These are phyloP conservation scores for Lepidurus couesii DNA, from an alignment of 1,140 invertebrate species.

Conservation along the genomic window DNA sequence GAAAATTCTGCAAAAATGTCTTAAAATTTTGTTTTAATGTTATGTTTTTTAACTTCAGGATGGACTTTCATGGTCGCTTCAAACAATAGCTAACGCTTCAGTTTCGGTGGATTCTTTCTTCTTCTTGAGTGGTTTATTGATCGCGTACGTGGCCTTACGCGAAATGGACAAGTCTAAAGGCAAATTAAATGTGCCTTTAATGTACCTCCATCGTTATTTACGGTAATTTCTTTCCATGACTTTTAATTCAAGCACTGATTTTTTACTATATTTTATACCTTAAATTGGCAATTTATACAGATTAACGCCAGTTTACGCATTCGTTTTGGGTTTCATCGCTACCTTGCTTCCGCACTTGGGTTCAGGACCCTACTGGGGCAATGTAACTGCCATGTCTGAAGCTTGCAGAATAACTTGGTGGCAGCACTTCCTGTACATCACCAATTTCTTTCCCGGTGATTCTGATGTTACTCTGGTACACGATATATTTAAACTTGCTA, in stretches of 20 bases:
- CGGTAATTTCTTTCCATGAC: slow-evolving; percentile 46
- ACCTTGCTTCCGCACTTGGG: slow-evolving; percentile 57
- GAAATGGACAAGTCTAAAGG: slow-evolving; percentile 27
- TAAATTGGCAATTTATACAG: slow-evolving; percentile 45
- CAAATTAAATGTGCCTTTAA: slow-evolving; percentile 34
- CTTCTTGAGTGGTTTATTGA: slow-evolving; percentile 26
- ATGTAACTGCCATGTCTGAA: not conserved
- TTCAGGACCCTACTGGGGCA: not conserved
- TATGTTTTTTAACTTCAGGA: not conserved
- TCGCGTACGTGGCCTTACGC: slow-evolving; percentile 16
- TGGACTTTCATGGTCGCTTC: slow-evolving; percentile 11
- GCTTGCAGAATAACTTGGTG: not conserved
- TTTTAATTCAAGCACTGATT: slow-evolving; percentile 49
- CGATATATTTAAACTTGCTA: no score
- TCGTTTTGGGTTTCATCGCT: slow-evolving; percentile 68
- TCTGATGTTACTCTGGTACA: not conserved
- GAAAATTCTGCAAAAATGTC: not conserved
- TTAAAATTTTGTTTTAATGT: slow-evolving; percentile 57
- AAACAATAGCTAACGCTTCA: not conserved
- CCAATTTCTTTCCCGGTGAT: not conserved
- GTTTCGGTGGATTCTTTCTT: slow-evolving; percentile 26
- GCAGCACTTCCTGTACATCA: not conserved
- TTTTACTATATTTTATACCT: slow-evolving; percentile 7
- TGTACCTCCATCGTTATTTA: slow-evolving; percentile 36
- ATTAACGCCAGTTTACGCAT: slow-evolving; percentile 76